Percentiles rank a stretch among this genome's conserved stretches.
These are phyloP conservation scores for Rhegmatorhina hoffmannsi DNA, from an alignment of 2,113 vertebrate genomes.

Conservation along the genomic window DNA sequence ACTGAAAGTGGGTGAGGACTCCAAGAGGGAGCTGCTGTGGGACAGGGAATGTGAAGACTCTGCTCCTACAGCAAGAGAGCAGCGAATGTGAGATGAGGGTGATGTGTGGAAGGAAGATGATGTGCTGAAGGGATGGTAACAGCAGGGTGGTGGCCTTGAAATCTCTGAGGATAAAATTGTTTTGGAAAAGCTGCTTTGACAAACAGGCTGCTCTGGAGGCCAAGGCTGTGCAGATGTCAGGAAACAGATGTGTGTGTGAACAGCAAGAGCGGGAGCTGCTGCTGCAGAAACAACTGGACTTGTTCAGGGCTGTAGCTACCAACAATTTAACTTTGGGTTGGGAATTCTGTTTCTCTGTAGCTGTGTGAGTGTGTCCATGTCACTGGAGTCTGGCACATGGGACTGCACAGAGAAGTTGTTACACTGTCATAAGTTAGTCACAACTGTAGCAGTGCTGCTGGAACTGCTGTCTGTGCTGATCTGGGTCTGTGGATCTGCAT, in stretches of 20 bases:
- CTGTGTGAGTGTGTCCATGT: not conserved
- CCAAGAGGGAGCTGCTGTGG: not conserved
- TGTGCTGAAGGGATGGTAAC: not conserved
- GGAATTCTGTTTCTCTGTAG: not conserved
- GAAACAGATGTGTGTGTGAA: not conserved
- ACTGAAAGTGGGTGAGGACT: not conserved
- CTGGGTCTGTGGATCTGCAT: not conserved
- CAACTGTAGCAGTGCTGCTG: not conserved
- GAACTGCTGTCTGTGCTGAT: not conserved
- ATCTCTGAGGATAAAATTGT: not conserved
- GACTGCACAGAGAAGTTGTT: not conserved
- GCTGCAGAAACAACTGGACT: rapidly evolving
- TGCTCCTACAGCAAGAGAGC: not conserved
- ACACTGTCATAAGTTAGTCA: no score
- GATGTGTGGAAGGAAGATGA: not conserved
- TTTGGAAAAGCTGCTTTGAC: not conserved
- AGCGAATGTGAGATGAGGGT: not conserved
- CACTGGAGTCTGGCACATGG: not conserved
- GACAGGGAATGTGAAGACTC: not conserved
- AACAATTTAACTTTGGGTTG: not conserved
- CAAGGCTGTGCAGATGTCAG: not conserved
- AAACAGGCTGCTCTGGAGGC: not conserved
- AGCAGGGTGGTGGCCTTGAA: not conserved
- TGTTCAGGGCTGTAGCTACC: not conserved
- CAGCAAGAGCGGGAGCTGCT: not conserved